Base-by-base conservation (phyloP, 1,140 invertebrate genomes). In the Megalonaias nervosa region DNA sequence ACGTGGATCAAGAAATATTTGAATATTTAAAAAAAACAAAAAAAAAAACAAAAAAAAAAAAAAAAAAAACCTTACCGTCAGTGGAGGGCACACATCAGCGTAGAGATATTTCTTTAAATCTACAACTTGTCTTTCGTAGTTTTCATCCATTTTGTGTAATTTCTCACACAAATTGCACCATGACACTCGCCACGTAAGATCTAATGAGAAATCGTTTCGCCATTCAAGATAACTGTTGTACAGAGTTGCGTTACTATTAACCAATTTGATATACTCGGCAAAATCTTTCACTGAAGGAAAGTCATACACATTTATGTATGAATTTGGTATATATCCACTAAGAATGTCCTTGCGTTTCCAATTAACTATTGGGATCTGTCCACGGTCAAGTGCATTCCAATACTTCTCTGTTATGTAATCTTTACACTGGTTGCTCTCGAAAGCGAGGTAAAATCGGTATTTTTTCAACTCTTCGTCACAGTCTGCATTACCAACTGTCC, bases 231-330 rank as follows among this genome's bases (percentile, higher is more conserved):
- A 90, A 65, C 85, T 81, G 67, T 86, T 86, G 77, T 91, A 91
- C 13, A 86, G 86, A 0, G 82, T 81, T 19, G 88, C 83, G 69
- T 88, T 86, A 15, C 62, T 66, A 62, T 59, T 74, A 6, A 88
- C 72, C 55, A 94, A 92, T 71, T 94, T 93, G 21, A 99, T 91
- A 90, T 97, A 98, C 2, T 94, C 93, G 6, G 96, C 97, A 48
- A 99, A 90, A 82, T 96, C 94, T 83, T 94, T 94, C 0, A 97
- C 94, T 16, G 95, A 95, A 3, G 94, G 93, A 88, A 98, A 99
- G 89, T 99, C 97, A 85, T 98, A 96, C 1, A 99, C 95, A 91
- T 99, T 97, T 55, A 99, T 96, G 88, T 93, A 96, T 0, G 97
- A 97, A 83, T 97, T 94, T 82, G 95, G 89, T 16, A 88, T 87